Percentiles rank a stretch among this genome's conserved stretches.
Evolutionary conservation across 2,888 invertebrate species (phyloP).

Genomic region (Morpho achilles): DNA sequence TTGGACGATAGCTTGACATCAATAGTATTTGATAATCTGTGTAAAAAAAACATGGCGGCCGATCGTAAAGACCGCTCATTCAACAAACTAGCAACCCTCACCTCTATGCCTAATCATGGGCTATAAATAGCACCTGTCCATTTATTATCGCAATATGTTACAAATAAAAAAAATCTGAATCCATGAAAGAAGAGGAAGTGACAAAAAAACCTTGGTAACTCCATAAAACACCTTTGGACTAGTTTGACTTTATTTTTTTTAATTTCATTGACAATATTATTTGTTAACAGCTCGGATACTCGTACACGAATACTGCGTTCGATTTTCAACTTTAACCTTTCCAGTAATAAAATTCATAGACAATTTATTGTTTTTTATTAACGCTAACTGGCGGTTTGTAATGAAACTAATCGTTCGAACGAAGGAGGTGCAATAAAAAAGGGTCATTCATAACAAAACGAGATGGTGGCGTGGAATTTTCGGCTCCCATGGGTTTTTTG

Average conservation of each 20-base stretch:
- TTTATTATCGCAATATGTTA: constrained; percentile 61
- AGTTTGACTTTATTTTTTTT: constrained; percentile 50
- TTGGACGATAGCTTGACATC: too few species aligned
- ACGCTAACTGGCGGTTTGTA: constrained; percentile 30
- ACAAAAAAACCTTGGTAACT: constrained; percentile 55
- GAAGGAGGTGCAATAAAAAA: constrained; percentile 45
- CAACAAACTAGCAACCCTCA: constrained; percentile 50
- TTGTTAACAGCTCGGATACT: constrained; percentile 26
- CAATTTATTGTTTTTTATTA: constrained; percentile 30
- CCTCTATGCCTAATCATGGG: constrained; percentile 54
- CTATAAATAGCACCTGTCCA: constrained; percentile 64
- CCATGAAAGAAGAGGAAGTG: constrained; percentile 66
- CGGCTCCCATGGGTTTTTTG: constrained; percentile 66
- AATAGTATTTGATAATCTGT: constrained; percentile 9
- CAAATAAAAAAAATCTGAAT: constrained; percentile 33
- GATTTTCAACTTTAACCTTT: constrained; percentile 39
- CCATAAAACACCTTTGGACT: constrained; percentile 52
- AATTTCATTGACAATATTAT: constrained; percentile 56
- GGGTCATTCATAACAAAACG: constrained; percentile 43
- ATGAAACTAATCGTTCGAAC: constrained; percentile 40
- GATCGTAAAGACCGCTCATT: constrained; percentile 43
- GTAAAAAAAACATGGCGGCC: constrained; percentile 41
- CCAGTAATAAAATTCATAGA: constrained; percentile 18
- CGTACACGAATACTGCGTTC: constrained; percentile 30
- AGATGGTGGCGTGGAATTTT: constrained; percentile 57